A percentile compares a stretch with the other conserved stretches of the same genome.
Conservation (phyloP, 1,140 invertebrate species). For the Zaprionus inermis region DNA sequence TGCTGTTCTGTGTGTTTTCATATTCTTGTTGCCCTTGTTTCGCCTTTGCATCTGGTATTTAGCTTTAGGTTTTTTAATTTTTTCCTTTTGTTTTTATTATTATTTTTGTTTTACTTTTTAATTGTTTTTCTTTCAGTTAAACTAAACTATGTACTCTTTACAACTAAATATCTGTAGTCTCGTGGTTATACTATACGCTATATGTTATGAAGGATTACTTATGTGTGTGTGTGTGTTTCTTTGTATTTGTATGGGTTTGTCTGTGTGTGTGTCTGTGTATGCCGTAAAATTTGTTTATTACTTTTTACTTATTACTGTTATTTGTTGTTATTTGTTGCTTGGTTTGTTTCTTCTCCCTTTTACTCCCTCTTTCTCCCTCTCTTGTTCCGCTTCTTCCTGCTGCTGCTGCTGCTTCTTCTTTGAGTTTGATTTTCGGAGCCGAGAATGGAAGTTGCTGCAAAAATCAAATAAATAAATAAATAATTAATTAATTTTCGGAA, state of each 20-base stretch:
- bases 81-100: constrained; percentile 34
- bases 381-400: neutral
- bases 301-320: constrained; percentile 14
- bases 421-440: neutral
- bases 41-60: constrained; percentile 21
- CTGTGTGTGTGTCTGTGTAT: constrained; percentile 36
- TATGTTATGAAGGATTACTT: constrained; percentile 79
- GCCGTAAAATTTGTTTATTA: constrained; percentile 46
- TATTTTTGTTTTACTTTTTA: constrained; percentile 19
- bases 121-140: constrained; percentile 48
- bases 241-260: constrained; percentile 28
- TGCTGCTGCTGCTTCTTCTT: neutral
- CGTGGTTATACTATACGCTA: constrained; percentile 79
- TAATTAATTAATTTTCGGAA: neutral
- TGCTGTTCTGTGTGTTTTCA: neutral
- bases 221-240: constrained; percentile 34
- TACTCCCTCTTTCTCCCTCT: constrained; percentile 1
- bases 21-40: constrained; percentile 46
- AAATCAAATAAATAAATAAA: constrained; percentile 13
- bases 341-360: constrained; percentile 4
- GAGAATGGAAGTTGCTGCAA: constrained; percentile 26
- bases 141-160: constrained; percentile 76
- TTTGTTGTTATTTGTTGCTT: constrained; percentile 9
- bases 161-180: constrained; percentile 83
- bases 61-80: constrained; percentile 12